These are phyloP conservation scores for Caenorhabditis afra DNA, from an alignment of 2,888 invertebrate species.

Conservation along the genomic window DNA sequence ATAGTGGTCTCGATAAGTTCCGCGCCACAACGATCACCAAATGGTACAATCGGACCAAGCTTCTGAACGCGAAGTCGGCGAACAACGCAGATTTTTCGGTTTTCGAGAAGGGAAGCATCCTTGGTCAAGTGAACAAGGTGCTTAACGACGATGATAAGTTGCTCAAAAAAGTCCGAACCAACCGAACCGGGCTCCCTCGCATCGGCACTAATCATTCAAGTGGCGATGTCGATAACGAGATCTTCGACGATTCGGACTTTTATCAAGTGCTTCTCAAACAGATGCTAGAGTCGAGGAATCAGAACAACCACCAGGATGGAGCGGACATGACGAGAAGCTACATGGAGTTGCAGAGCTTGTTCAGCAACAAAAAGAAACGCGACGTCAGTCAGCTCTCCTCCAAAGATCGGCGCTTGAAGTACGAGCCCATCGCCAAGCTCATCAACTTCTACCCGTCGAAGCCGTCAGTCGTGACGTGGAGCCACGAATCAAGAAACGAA, in stretches of 20 bases:
- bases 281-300: conserved; percentile 90
- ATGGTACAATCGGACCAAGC: conserved; percentile 94
- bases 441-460: conserved; percentile 78
- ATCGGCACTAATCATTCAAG: conserved; percentile 83
- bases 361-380: conserved; percentile 84
- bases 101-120: conserved; percentile 80
- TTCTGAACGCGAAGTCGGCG: conserved; percentile 84
- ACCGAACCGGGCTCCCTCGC: conserved; percentile 87
- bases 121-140: conserved; percentile 81
- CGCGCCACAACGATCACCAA: conserved; percentile 90
- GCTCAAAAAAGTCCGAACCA: conserved; percentile 88
- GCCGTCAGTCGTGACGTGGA: conserved; percentile 75
- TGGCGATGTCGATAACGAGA: conserved; percentile 80
- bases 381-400: conserved; percentile 84
- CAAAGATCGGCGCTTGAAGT: conserved; percentile 87
- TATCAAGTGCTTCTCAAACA: conserved; percentile 94
- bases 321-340: conserved; percentile 90
- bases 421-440: conserved; percentile 81
- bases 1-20: conserved; percentile 81
- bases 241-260: conserved; percentile 97
- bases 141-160: conserved; percentile 88
- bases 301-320: conserved; percentile 86
- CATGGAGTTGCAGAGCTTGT: conserved; percentile 91
- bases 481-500: conserved; percentile 77
- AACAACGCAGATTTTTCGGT: conserved; percentile 83